Conservation (phyloP, 2,113 vertebrate genomes). For the Chascanopsetta lugubris region DNA sequence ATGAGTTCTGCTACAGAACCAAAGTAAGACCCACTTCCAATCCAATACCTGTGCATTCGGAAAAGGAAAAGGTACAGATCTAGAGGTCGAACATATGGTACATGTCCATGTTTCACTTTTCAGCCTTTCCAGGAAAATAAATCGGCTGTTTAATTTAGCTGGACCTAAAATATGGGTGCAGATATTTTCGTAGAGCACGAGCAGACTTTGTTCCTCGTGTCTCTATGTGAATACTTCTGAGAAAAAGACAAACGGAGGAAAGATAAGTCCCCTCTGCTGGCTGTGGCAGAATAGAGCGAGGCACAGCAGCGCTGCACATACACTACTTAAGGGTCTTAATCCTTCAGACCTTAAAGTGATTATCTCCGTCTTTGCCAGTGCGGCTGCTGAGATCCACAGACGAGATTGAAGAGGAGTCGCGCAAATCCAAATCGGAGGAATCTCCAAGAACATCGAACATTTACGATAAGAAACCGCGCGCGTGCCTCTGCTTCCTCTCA, state of each 20-base stretch:
- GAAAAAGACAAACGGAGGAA: background rate
- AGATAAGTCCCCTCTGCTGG: background rate
- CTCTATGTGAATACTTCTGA: background rate
- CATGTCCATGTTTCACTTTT: too few species aligned
- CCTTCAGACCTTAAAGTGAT: conserved; percentile 28
- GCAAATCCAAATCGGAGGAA: background rate
- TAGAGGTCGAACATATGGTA: too few species aligned
- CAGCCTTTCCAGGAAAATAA: too few species aligned
- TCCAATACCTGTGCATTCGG: too few species aligned
- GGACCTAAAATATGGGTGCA: too few species aligned
- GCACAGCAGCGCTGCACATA: conserved; percentile 9
- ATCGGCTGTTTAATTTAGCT: too few species aligned
- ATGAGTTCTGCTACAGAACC: too few species aligned
- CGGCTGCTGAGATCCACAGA: conserved; percentile 12
- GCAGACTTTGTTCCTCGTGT: background rate
- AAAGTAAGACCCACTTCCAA: too few species aligned
- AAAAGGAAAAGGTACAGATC: too few species aligned
- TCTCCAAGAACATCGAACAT: background rate
- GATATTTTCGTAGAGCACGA: too few species aligned
- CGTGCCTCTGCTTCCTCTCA: background rate
- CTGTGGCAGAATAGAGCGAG: conserved; percentile 12
- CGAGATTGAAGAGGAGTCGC: background rate
- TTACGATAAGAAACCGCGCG: background rate
- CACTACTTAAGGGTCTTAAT: conserved; percentile 19
- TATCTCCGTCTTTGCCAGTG: conserved; percentile 11